Evolutionary conservation across 1,140 invertebrate species (phyloP), one percentile per base, ranked within the genome.

Genomic region (Drosophila parvula): DNA sequence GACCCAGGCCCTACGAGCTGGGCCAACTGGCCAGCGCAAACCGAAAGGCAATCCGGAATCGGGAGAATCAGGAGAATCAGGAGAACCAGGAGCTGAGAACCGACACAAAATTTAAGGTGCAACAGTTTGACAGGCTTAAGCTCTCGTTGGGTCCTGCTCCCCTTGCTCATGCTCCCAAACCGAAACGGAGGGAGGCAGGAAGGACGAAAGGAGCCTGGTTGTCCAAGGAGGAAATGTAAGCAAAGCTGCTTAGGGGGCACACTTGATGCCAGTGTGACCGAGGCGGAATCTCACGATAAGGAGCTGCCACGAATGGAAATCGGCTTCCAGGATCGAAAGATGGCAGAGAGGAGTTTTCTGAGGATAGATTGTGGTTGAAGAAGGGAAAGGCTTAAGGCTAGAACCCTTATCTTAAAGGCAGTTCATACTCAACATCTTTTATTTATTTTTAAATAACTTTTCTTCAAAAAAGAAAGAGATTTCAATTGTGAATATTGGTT

Each of bases 51-150:
- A 43, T 32, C 48, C 40, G 53, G 14, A 32, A 53, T 62, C 41
- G 45, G 14, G 47, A 56, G 32, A 51, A 61, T 14, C 14, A 2
- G 22, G 22, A 51, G 22, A 16, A 22, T 34, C 41, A n/a, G 14
- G 27, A 30, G 28, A 50, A n/a, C 9, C 47, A 8, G 28, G 14
- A 50, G 47, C 27, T 48, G 14, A 34, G 48, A 12, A 18, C 50
- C 36, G 11, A 14, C 32, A 5, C 50, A 55, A 74, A 74, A 80
- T 78, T 81, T 60, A 79, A 83, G 81, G 76, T 83, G 81, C 81
- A 83, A 73, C 60, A 77, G 74, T 77, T 77, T 77, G 74, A 77
- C 74, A 57, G 62, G 74, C 74, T 65, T 56, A 75, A 65, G 71
- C 45, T n/a, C n/a, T n/a, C 45, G 11, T 40, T 67, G 7, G 14